Percentiles rank a stretch among this genome's conserved stretches.
These are phyloP conservation scores for Sebastes oblongus DNA, from an alignment of 2,797 vertebrate species.

Conservation along the genomic window DNA sequence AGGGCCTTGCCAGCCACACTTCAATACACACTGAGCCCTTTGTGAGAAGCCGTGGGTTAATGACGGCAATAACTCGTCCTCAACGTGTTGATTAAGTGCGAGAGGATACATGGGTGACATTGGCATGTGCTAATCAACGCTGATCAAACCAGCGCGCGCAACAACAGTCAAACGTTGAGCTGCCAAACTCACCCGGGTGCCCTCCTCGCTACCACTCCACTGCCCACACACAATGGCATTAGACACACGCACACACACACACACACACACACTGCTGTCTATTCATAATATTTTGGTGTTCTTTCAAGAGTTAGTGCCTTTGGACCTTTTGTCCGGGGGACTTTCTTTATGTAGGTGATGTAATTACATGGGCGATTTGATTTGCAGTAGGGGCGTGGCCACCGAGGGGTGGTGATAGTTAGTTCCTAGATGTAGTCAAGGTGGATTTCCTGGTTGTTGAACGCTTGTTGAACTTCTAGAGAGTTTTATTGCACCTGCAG, in stretches of 20 bases:
- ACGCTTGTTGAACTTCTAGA: not conserved
- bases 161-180: slow-evolving; percentile 3
- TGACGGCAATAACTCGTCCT: slow-evolving; percentile 57
- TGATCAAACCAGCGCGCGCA: slow-evolving; percentile 41
- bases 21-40: slow-evolving; percentile 56
- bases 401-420: not conserved
- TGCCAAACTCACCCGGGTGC: slow-evolving; percentile 29
- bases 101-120: slow-evolving; percentile 53
- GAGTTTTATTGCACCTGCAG: not conserved
- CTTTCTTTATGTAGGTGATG: slow-evolving; percentile 46
- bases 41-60: slow-evolving; percentile 57
- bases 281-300: slow-evolving; percentile 48
- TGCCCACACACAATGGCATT: slow-evolving; percentile 39
- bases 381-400: slow-evolving; percentile 4
- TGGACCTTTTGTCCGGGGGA: slow-evolving; percentile 28
- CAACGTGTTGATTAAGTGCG: slow-evolving; percentile 63
- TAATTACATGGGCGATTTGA: slow-evolving; percentile 54
- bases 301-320: slow-evolving; percentile 37
- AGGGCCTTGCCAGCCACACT: slow-evolving; percentile 51
- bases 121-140: slow-evolving; percentile 63
- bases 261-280: slow-evolving; percentile 19
- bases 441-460: slow-evolving; percentile 5
- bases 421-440: slow-evolving; percentile 9
- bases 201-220: slow-evolving; percentile 4
- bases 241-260: not conserved